Evolutionary conservation across 2,113 vertebrate species (phyloP).

Genomic region (Hucho hucho): DNA sequence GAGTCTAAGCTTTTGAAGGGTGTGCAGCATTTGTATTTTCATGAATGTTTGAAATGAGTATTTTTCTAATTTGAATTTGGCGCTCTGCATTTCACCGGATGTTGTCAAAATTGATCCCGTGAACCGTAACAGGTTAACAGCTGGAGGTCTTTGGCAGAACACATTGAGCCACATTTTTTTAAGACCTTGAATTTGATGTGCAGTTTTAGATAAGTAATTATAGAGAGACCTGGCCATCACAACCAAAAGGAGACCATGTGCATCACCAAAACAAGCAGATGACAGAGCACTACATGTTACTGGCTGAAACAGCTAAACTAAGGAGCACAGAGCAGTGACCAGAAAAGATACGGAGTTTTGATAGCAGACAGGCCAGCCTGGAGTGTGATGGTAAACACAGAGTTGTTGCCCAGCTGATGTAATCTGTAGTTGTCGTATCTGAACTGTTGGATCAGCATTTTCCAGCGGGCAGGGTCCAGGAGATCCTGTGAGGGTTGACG

Average conservation of each 20-base stretch:
- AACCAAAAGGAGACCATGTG: not conserved
- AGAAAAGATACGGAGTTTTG: slow-evolving; percentile 97
- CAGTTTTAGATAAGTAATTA: too few relatives aligned
- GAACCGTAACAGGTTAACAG: too few relatives aligned
- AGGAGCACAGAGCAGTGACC: not conserved
- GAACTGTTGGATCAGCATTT: slow-evolving; percentile 98
- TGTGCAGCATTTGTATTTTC: too few relatives aligned
- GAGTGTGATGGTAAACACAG: slow-evolving; percentile 97
- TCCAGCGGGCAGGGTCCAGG: slow-evolving; percentile 96
- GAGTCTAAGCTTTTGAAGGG: too few relatives aligned
- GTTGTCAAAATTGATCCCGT: too few relatives aligned
- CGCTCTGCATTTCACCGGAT: too few relatives aligned
- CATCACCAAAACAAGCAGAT: not conserved
- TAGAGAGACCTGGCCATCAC: too few relatives aligned
- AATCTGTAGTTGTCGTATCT: slow-evolving; percentile 99
- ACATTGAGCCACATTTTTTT: not conserved
- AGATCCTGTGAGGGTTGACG: slow-evolving; percentile 80
- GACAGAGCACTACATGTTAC: too few relatives aligned
- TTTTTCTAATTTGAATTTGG: too few relatives aligned
- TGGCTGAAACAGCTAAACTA: too few relatives aligned
- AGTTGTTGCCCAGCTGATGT: slow-evolving; percentile 98
- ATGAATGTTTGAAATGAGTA: too few relatives aligned
- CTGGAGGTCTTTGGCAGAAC: not conserved
- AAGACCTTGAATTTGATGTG: too few relatives aligned
- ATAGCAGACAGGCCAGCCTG: slow-evolving; percentile 98